A percentile compares a stretch with the other conserved stretches of the same genome.
Evolutionary conservation across 1,140 invertebrate genomes (phyloP).

Genomic region (Akabosia matsudoensis): DNA sequence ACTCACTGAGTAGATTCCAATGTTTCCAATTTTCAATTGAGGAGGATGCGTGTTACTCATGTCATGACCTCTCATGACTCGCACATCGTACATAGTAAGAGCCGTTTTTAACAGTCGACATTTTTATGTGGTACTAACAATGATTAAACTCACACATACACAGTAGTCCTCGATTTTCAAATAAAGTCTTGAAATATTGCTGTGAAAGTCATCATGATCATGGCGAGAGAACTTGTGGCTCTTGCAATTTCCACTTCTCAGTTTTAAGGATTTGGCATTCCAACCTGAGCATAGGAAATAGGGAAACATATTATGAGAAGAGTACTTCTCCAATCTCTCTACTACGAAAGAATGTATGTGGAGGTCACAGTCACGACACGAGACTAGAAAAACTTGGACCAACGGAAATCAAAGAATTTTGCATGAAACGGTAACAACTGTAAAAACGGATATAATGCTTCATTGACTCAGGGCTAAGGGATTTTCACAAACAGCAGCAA

Average conservation of each 20-base stretch:
- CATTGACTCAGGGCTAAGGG: not conserved
- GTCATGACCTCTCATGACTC: no score
- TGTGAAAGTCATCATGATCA: slow-evolving; percentile 1
- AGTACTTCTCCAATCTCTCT: not conserved
- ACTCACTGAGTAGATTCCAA: no score
- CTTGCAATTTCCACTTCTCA: not conserved
- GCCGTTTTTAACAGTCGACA: not conserved
- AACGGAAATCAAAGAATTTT: not conserved
- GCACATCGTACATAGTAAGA: not conserved
- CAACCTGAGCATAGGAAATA: not conserved
- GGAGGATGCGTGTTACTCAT: no score
- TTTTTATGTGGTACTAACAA: not conserved
- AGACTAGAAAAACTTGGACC: no score
- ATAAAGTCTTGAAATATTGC: not conserved
- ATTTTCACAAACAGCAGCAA: not conserved
- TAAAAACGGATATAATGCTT: not conserved
- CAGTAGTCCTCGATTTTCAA: not conserved
- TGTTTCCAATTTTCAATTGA: no score
- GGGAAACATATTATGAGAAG: not conserved
- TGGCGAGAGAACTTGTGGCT: not conserved
- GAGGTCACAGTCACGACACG: no score
- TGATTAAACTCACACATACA: not conserved
- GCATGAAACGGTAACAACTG: not conserved
- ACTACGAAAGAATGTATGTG: not conserved
- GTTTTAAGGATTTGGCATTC: slow-evolving; percentile 15